Conservation (phyloP, 1,140 invertebrate genomes). For the Penaeus chinensis region DNA sequence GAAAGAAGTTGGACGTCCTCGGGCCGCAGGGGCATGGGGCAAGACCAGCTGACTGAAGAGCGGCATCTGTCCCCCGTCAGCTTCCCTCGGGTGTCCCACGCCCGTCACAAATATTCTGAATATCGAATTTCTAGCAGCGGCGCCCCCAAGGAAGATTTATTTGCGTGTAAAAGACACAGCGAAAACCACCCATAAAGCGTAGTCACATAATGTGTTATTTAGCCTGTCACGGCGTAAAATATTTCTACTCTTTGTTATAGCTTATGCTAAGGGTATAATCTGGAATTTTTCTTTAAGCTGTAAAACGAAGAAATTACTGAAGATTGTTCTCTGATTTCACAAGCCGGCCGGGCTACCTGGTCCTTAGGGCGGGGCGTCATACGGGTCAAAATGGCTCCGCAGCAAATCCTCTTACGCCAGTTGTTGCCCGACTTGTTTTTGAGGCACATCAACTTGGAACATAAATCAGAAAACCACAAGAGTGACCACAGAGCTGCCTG, state of each 20-base stretch:
- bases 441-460: constrained; percentile 49
- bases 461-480: constrained; percentile 57
- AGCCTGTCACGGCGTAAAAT: constrained; percentile 24
- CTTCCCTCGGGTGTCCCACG: constrained; percentile 34
- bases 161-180: constrained; percentile 13
- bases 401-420: background rate
- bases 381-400: constrained; percentile 5
- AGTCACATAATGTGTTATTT: constrained; percentile 24
- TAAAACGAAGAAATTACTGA: constrained; percentile 55
- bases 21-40: too few relatives aligned
- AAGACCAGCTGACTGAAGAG: too few relatives aligned
- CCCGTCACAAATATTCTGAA: constrained; percentile 46
- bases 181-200: constrained; percentile 19
- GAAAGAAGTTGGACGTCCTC: too few relatives aligned
- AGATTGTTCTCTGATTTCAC: constrained; percentile 51
- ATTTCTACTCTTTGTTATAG: constrained; percentile 35
- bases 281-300: constrained; percentile 43
- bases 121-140: constrained; percentile 45
- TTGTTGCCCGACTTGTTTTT: constrained; percentile 33
- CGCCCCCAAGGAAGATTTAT: constrained; percentile 33
- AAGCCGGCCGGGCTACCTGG: background rate
- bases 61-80: background rate
- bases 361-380: background rate
- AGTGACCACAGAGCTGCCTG: constrained; percentile 44
- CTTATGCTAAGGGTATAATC: constrained; percentile 38